Conservation (phyloP, 2,888 invertebrate genomes). For the Bruchidius siliquastri region DNA sequence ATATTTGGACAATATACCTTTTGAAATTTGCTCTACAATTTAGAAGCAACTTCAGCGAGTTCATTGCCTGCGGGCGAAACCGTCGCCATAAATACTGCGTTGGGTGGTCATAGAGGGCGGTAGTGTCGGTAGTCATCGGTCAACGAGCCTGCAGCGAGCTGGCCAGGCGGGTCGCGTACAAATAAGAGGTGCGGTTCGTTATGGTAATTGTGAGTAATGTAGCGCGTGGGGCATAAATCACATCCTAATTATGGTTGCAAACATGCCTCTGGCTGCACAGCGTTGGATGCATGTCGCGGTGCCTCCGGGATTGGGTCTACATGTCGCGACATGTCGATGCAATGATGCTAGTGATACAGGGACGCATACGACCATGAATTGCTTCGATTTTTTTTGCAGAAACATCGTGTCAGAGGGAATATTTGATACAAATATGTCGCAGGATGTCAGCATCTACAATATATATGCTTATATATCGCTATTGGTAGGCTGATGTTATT, state of each 20-base stretch:
- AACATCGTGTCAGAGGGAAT: no score
- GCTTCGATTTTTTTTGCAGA: no score
- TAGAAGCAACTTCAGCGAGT: background rate
- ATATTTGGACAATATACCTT: no score
- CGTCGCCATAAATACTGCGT: background rate
- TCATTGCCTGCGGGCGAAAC: background rate
- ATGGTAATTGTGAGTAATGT: conserved; percentile 48
- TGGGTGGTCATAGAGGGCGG: background rate
- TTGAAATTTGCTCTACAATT: no score
- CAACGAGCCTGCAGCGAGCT: conserved; percentile 14
- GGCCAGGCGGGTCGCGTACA: conserved; percentile 29
- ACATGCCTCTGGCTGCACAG: conserved; percentile 35
- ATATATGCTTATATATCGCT: no score
- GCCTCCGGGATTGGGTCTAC: background rate
- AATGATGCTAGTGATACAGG: conserved; percentile 41
- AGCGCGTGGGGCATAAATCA: conserved; percentile 44
- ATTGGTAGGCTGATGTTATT: no score
- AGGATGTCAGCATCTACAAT: no score
- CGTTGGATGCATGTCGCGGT: background rate
- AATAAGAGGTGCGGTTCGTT: conserved; percentile 44
- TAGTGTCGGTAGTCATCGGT: conserved; percentile 19
- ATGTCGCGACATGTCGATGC: background rate
- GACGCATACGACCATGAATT: conserved; percentile 11
- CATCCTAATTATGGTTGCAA: conserved; percentile 44
- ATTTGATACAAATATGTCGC: no score